Evolutionary conservation across 2,797 vertebrate genomes (phyloP), one percentile per base, ranked within the genome.

Genomic region (Brotogeris chrysoptera): DNA sequence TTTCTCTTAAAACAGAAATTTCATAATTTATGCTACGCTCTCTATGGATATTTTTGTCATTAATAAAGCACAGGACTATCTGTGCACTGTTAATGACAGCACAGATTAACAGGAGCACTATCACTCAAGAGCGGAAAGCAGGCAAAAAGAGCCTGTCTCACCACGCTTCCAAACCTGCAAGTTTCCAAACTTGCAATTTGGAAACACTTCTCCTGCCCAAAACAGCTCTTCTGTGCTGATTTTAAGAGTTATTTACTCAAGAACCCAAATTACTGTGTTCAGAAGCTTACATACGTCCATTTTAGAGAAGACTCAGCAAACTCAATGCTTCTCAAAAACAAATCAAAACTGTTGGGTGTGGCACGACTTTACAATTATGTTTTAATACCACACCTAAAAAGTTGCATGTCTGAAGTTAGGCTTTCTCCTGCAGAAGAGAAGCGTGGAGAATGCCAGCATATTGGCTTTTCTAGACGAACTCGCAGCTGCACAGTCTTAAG

Each of bases 311-410:
- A 53, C 4, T 16, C 18, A 5, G 10, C 46, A 92, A 77, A 70
- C 14, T 57, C 17, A 68, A 4, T 0, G 1, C 5, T 63, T 57
- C 47, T 55, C 27, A 73, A 86, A 80, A 52, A 2, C n/a, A 59
- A 43, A 63, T 72, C 9, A 43, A 18, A 92, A 79, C 21, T 17
- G 8, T 6, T 11, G 6, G 5, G 18, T n/a, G 13, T 19, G 38
- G 23, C n/a, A 5, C 5, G 25, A n/a, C 55, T 74, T 83, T 55
- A 53, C 24, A 83, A 16, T 8, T 1, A 0, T 1, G 2, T 60
- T 65, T 71, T 89, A 74, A 36, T 28, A 74, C 21, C 52, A 65
- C 41, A 44, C 3, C 17, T 38, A 69, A 28, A 86, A 74, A 50
- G 34, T 0, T 34, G 7, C 6, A 23, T 21, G 9, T n/a, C 38